phyloP scores from a whole-genome alignment of 2,113 vertebrate genomes.

The Hoplias malabaricus region DNA sequence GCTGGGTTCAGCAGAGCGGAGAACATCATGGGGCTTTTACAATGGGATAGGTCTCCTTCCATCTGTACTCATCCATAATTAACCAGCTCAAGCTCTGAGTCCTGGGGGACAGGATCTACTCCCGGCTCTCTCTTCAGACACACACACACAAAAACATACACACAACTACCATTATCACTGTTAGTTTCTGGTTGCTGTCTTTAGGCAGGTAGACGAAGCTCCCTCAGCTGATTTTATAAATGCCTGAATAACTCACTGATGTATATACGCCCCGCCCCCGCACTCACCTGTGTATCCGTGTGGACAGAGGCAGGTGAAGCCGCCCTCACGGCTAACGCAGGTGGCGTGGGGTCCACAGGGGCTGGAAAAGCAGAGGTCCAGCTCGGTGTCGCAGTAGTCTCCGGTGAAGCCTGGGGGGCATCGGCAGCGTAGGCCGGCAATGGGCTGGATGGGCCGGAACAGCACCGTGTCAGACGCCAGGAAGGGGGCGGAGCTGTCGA shows the following conservation, averaged over 20 bases:
- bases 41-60: constrained; percentile 43
- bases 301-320: constrained; percentile 89
- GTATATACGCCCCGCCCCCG: not conserved
- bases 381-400: constrained; percentile 94
- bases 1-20: not conserved
- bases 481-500: constrained; percentile 94
- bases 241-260: too few relatives aligned
- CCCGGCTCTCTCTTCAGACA: not conserved
- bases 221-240: too few relatives aligned
- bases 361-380: constrained; percentile 93
- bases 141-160: too few relatives aligned
- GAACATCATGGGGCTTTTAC: constrained; percentile 39
- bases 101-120: constrained; percentile 27
- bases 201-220: too few relatives aligned
- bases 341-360: constrained; percentile 85
- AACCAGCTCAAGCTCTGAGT: constrained; percentile 52
- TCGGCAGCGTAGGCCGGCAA: constrained; percentile 90
- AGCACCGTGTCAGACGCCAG: constrained; percentile 90
- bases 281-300: constrained; percentile 89
- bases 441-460: constrained; percentile 93
- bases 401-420: constrained; percentile 91
- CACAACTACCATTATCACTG: not conserved
- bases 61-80: constrained; percentile 65
- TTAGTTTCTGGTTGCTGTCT: not conserved
- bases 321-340: constrained; percentile 88